Conservation (phyloP, 2,888 invertebrate species). For the Cantharis rustica region DNA sequence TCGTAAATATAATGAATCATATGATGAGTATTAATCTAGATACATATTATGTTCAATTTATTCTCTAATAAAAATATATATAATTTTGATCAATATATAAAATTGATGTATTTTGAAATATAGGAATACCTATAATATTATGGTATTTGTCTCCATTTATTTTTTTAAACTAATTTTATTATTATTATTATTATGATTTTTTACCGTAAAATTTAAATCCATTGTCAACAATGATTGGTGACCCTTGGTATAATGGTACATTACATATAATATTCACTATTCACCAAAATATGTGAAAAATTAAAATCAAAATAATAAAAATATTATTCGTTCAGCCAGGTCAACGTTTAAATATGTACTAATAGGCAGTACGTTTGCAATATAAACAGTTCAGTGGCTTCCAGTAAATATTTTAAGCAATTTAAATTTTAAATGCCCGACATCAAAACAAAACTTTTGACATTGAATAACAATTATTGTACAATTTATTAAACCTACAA, state of each 20-base stretch:
- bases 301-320: background rate
- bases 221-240: background rate
- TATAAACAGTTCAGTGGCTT: background rate
- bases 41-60: too few relatives aligned
- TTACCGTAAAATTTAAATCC: background rate
- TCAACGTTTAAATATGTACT: background rate
- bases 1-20: background rate
- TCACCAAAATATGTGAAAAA: background rate
- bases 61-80: too few relatives aligned
- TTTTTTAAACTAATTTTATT: background rate
- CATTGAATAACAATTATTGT: background rate
- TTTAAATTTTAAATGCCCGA: background rate
- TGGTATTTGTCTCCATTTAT: background rate
- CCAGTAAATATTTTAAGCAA: background rate
- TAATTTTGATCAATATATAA: background rate
- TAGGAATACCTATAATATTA: background rate
- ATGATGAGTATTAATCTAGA: too few relatives aligned
- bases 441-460: background rate
- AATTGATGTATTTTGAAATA: background rate
- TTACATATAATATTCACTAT: background rate
- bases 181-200: too few relatives aligned
- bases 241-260: background rate
- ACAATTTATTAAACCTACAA: background rate
- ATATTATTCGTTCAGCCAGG: background rate
- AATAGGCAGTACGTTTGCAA: background rate